Evolutionary conservation across 2,797 vertebrate species (phyloP).

Genomic region (Linurgus olivaceus): DNA sequence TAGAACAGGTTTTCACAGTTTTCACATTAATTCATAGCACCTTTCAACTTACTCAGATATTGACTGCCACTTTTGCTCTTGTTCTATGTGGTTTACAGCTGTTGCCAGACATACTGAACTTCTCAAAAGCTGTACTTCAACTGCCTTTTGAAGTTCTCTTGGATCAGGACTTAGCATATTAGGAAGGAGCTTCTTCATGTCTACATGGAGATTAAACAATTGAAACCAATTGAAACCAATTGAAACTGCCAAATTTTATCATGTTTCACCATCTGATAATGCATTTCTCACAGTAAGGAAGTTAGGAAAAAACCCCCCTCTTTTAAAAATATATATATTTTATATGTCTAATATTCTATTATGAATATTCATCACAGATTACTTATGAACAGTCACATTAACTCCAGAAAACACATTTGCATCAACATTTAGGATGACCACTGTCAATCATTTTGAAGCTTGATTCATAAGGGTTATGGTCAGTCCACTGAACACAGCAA

Average conservation of each 20-base stretch:
- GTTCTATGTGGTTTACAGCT: conserved; percentile 80
- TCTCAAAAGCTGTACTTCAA: conserved; percentile 95
- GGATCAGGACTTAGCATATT: conserved; percentile 93
- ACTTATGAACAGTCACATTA: neutral
- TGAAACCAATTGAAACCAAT: conserved; percentile 36
- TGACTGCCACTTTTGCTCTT: conserved; percentile 84
- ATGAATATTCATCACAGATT: neutral
- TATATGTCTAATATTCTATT: neutral
- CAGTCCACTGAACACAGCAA: neutral
- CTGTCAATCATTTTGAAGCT: neutral
- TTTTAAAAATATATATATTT: neutral
- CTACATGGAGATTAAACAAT: conserved; percentile 70
- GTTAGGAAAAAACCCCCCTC: accelerated
- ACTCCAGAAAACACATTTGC: neutral
- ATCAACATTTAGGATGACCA: neutral
- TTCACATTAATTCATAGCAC: neutral
- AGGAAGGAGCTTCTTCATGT: conserved; percentile 94
- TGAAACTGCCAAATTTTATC: neutral
- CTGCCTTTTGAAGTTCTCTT: conserved; percentile 93
- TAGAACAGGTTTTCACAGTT: neutral
- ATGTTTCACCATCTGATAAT: neutral
- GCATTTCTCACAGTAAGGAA: neutral
- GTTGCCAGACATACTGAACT: conserved; percentile 87
- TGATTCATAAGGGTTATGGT: neutral
- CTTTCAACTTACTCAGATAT: conserved; percentile 87